Base-by-base conservation (phyloP, 2,113 vertebrate genomes). In the Brachirus orientalis region DNA sequence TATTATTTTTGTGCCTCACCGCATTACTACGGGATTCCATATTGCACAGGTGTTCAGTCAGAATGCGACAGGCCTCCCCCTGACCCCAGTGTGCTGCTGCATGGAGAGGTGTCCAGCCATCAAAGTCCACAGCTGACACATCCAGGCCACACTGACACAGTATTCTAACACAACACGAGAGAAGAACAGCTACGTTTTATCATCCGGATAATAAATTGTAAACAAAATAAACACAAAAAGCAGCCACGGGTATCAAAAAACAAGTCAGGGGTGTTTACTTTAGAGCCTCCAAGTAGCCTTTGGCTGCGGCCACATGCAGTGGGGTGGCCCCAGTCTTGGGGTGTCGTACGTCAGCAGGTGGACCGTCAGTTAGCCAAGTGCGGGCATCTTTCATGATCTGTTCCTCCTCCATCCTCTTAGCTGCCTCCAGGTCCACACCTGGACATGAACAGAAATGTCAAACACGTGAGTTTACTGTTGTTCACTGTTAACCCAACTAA, bases 81-180 rank as follows among this genome's bases (percentile, higher is more conserved):
- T 98, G 94, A 4, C 96, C 96, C 97, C 97, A 98, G 80, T 98
- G 96, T 0, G 97, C 95, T 0, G 97, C 96, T 1, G 96, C 97
- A 0, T 98, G 97, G 3, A 98, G 95, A 0, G 97, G 96, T 0
- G 97, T 98, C 97, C 97, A 98, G 74, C 96, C 96, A 3, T 98
- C 96, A 0, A 90, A 89, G 88, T 98, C 97, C 70, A 91, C 92
- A 35, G 94, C 93, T 0, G 95, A 95, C 77, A 97, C 77, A 40
- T 97, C 95, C 79, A 95, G 92, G 8, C 96, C 96, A 65, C 96
- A 96, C 86, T 98, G 96, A 80, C 96, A 96, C 69, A 98, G 78
- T 40, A 97, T 93, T 80, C 97, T 98, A 84, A 5, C 28, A 69
- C 16, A 41, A 48, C 37, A 44, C 18, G 64, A 22, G 8, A 46